Base-by-base conservation (phyloP, 2,113 vertebrate genomes). In the Ailuropoda melanoleuca region DNA sequence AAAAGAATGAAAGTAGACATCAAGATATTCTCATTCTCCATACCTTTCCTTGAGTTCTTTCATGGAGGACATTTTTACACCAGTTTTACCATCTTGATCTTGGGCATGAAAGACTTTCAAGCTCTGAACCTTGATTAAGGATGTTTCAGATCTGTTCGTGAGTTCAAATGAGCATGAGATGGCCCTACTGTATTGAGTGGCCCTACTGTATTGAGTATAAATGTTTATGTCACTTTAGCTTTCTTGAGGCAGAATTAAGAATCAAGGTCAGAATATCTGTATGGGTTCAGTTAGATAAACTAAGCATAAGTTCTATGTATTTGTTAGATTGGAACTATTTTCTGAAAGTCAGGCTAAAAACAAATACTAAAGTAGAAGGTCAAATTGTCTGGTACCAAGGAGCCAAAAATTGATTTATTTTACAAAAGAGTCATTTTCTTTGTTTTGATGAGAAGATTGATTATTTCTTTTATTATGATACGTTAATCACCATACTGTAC, bases 361-460 rank as follows among this genome's bases (percentile, higher is more conserved):
- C 39, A 84, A 95, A 43, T 85, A 70, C 34, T 85, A 2, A 96
- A 85, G n/a, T 83, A 70, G 31, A 95, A 93, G 87, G 56, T 96
- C 88, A 96, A 92, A 93, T 53, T 86, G 48, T 5, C 9, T 95
- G 37, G 37, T 70, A 93, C 29, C 64, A 85, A 80, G 82, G 19
- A 91, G 93, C 50, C 29, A 81, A 88, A 66, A 84, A 39, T 88
- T 43, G 46, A 84, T 77, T 81, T 92, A n/a, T 82, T 94, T 95
- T 94, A 84, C 14, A 84, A 90, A 92, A 86, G 56, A 93, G 34
- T 0, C 6, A 46, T 80, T 95, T 93, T 86, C 15, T 90, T 89
- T 46, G 24, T 88, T 93, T 93, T 90, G 15, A 84, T 81, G 64
- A 80, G 18, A 81, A 19, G 43, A 6, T 43, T 43, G 43, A 43